phyloP scores from a whole-genome alignment of 2,797 vertebrate genomes.

The Peromyscus eremicus region DNA sequence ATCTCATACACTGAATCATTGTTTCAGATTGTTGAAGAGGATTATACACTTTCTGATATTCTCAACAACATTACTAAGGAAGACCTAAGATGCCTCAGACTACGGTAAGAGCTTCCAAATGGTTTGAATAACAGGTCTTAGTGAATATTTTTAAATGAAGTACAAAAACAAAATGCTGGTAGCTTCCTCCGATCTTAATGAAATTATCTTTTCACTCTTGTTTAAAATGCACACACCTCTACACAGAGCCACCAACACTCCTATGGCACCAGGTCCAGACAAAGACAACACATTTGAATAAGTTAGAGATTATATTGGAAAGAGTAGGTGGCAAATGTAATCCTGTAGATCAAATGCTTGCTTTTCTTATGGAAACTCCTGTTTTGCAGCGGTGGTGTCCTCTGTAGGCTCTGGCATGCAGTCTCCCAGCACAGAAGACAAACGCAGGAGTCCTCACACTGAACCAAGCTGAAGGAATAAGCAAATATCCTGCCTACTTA shows the following conservation, averaged over 20 bases:
- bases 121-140: neutral
- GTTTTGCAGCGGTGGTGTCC: conserved; percentile 90
- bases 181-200: neutral
- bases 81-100: conserved; percentile 92
- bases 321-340: neutral
- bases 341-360: neutral
- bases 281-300: neutral
- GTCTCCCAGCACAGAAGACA: conserved; percentile 91
- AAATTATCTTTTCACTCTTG: neutral
- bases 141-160: neutral
- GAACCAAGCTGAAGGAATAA: neutral
- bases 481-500: conserved; percentile 62
- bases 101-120: conserved; percentile 89
- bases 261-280: neutral
- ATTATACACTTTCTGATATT: conserved; percentile 92
- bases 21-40: conserved; percentile 93
- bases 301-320: neutral
- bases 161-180: conserved; percentile 20
- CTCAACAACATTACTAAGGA: conserved; percentile 94
- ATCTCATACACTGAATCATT: neutral
- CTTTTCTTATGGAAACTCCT: neutral
- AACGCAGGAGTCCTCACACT: neutral
- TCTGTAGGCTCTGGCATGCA: conserved; percentile 95
- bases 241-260: neutral
- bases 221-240: neutral